Evolutionary conservation across 1,140 invertebrate species (phyloP).

Genomic region (Drusus annulatus): DNA sequence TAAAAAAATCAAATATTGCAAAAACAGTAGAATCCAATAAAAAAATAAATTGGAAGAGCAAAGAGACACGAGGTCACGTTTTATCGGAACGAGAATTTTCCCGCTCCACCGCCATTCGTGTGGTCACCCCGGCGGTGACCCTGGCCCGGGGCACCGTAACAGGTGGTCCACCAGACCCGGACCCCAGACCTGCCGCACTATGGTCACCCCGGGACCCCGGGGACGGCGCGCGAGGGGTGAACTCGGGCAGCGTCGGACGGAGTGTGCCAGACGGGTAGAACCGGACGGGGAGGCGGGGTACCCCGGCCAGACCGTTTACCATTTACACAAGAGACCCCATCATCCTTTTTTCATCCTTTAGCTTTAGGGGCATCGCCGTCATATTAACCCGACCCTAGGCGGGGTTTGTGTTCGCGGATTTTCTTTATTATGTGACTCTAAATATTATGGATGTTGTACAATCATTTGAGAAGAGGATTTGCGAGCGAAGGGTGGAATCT

Average conservation of each 20-base stretch:
- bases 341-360: conserved; percentile 20
- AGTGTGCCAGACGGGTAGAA: background rate
- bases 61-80: no score
- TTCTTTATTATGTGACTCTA: conserved; percentile 14
- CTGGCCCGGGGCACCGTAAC: conserved; percentile 12
- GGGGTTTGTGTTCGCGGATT: conserved; percentile 11
- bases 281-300: background rate
- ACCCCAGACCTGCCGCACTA: conserved; percentile 17
- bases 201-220: background rate
- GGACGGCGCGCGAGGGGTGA: background rate
- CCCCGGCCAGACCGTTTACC: background rate
- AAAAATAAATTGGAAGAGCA: no score
- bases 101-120: no score
- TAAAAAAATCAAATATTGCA: no score
- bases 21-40: no score
- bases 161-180: conserved; percentile 1
- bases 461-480: no score
- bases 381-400: conserved; percentile 12
- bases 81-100: no score
- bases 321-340: background rate
- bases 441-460: no score
- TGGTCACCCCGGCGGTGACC: conserved; percentile 30
- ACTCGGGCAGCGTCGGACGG: background rate
- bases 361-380: conserved; percentile 14
- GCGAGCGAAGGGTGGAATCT: no score